These are phyloP conservation scores for Thaumetopoea pityocampa DNA, from an alignment of 1,140 invertebrate species.

Conservation along the genomic window DNA sequence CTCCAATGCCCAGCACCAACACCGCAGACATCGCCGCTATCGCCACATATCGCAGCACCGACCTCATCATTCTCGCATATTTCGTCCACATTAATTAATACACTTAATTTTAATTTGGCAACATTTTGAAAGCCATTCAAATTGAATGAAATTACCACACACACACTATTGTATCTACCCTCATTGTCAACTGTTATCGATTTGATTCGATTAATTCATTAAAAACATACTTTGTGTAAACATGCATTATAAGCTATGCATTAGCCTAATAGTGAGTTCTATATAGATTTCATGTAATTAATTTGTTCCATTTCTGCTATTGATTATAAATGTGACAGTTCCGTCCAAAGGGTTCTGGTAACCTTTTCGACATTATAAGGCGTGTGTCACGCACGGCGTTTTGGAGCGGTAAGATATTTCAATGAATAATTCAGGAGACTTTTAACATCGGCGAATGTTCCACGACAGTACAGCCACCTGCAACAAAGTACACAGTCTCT, in stretches of 20 bases:
- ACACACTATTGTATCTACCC: slow-evolving; percentile 9
- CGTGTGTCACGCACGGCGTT: slow-evolving; percentile 29
- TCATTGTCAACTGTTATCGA: slow-evolving; percentile 14
- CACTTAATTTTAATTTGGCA: slow-evolving; percentile 23
- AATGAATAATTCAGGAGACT: slow-evolving; percentile 67
- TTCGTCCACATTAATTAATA: slow-evolving; percentile 10
- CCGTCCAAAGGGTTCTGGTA: slow-evolving; percentile 13
- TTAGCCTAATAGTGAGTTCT: no score
- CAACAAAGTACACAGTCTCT: slow-evolving; percentile 63
- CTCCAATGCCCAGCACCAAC: slow-evolving; percentile 45
- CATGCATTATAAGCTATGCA: no score
- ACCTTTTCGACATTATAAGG: slow-evolving; percentile 27
- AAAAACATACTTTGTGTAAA: no score
- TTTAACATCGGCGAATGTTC: slow-evolving; percentile 44
- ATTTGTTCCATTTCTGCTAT: slow-evolving; percentile 13
- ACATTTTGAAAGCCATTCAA: slow-evolving; percentile 12
- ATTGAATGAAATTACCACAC: slow-evolving; percentile 9
- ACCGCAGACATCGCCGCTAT: slow-evolving; percentile 35
- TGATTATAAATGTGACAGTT: slow-evolving; percentile 9
- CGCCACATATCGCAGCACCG: slow-evolving; percentile 29
- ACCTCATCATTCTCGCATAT: slow-evolving; percentile 27
- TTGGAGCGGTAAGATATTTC: slow-evolving; percentile 54
- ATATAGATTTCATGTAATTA: no score
- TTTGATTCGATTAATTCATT: slow-evolving; percentile 8
- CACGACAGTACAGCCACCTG: slow-evolving; percentile 54